phyloP scores from a whole-genome alignment of 2,888 invertebrate genomes.

The Drosophila emarginata region DNA sequence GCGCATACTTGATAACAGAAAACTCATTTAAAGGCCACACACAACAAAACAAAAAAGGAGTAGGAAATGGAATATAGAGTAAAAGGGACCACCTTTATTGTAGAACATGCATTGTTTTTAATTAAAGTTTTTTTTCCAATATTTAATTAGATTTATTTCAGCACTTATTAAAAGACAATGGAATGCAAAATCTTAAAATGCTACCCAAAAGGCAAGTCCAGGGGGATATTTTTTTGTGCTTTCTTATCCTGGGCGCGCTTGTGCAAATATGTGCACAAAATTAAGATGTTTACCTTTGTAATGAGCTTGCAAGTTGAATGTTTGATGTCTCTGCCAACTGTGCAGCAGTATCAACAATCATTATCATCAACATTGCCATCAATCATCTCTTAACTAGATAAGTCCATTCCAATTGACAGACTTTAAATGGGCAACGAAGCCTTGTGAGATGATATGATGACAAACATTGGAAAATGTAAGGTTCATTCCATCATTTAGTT shows the following conservation, averaged over 20 bases:
- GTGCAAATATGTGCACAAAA: slow-evolving; percentile 47
- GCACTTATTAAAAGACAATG: neutral
- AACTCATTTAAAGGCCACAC: slow-evolving; percentile 52
- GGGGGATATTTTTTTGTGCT: neutral
- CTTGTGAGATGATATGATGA: neutral
- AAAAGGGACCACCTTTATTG: slow-evolving; percentile 8
- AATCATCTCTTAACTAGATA: slow-evolving; percentile 33
- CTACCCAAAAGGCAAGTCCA: neutral
- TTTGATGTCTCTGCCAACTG: slow-evolving; percentile 16
- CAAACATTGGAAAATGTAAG: neutral
- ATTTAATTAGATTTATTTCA: slow-evolving; percentile 1
- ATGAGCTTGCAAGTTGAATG: slow-evolving; percentile 36
- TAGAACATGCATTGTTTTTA: slow-evolving; percentile 17
- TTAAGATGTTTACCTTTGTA: slow-evolving; percentile 52
- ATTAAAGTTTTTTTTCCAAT: slow-evolving; percentile 26
- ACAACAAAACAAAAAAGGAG: slow-evolving; percentile 36
- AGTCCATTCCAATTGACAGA: slow-evolving; percentile 10
- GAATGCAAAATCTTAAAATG: slow-evolving; percentile 14
- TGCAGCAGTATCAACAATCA: neutral
- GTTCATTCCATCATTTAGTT: neutral
- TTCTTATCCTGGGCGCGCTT: slow-evolving; percentile 2
- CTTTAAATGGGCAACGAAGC: slow-evolving; percentile 4
- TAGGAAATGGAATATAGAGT: slow-evolving; percentile 6
- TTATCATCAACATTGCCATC: slow-evolving; percentile 28
- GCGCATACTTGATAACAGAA: slow-evolving; percentile 64